phyloP scores from a whole-genome alignment of 2,797 vertebrate genomes.

The Scolopax rusticola region DNA sequence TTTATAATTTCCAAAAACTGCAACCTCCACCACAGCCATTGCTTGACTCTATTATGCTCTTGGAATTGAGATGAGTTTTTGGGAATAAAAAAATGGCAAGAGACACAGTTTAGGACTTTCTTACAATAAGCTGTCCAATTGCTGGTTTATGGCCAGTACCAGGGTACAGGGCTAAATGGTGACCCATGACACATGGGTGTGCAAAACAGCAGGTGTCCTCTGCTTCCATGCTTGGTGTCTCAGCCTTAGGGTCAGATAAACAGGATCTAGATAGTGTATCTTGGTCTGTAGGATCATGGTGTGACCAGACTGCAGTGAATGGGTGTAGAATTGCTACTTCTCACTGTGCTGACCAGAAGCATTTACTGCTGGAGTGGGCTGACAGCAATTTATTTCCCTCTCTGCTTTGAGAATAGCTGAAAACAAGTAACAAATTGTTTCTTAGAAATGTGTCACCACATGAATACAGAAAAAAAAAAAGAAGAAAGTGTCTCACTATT shows the following conservation, averaged over 20 bases:
- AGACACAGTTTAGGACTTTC: neutral
- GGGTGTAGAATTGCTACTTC: neutral
- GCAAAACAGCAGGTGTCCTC: neutral
- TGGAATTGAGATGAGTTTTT: neutral
- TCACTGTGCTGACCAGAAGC: neutral
- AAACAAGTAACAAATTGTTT: neutral
- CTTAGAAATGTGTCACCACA: neutral
- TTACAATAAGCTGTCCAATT: neutral
- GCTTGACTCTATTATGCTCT: neutral
- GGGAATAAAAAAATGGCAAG: neutral
- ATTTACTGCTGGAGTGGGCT: neutral
- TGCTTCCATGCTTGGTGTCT: neutral
- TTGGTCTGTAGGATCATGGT: neutral
- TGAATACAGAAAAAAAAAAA: neutral
- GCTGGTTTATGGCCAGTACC: neutral
- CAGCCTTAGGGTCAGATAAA: neutral
- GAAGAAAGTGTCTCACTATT: neutral
- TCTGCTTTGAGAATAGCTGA: neutral
- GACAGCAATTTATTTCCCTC: neutral
- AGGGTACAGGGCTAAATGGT: neutral
- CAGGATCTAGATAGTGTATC: neutral
- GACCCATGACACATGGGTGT: neutral
- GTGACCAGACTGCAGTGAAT: neutral
- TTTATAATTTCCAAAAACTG: constrained; percentile 50
- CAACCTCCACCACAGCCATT: neutral